These are phyloP conservation scores for Anguilla anguilla DNA, from an alignment of 2,797 vertebrate species.

Conservation along the genomic window DNA sequence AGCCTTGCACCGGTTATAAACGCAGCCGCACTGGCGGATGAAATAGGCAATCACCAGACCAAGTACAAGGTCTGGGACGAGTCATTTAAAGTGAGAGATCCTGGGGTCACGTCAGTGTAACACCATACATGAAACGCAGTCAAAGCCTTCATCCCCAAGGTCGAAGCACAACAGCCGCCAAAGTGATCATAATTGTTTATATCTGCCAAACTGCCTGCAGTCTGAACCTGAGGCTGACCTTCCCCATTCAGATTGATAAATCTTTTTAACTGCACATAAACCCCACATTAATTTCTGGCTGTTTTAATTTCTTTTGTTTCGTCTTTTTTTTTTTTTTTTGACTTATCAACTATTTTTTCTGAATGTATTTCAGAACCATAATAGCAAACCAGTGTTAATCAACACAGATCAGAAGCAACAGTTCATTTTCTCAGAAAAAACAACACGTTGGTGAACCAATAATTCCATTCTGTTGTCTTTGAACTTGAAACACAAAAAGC, in stretches of 20 bases:
- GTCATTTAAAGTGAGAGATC: background rate
- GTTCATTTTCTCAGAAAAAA: background rate
- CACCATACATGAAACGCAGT: background rate
- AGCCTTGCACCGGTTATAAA: background rate
- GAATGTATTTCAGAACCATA: background rate
- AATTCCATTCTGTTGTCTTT: background rate
- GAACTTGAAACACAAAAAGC: background rate
- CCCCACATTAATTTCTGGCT: background rate
- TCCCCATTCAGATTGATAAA: background rate
- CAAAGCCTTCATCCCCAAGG: slow-evolving; percentile 1
- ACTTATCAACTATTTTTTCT: background rate
- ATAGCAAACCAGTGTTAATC: background rate
- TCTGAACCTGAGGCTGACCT: background rate
- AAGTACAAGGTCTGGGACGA: background rate
- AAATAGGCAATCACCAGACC: background rate
- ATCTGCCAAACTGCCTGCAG: background rate
- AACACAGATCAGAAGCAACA: background rate
- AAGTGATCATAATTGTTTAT: background rate
- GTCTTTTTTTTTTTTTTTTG: background rate
- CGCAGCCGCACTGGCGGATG: background rate
- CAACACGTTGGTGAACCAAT: background rate
- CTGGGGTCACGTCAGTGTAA: background rate
- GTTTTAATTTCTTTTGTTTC: background rate
- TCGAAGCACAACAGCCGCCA: background rate
- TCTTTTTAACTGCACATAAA: slow-evolving; percentile 14